phyloP scores from a whole-genome alignment of 2,113 vertebrate species.

The Pedionomus torquatus region DNA sequence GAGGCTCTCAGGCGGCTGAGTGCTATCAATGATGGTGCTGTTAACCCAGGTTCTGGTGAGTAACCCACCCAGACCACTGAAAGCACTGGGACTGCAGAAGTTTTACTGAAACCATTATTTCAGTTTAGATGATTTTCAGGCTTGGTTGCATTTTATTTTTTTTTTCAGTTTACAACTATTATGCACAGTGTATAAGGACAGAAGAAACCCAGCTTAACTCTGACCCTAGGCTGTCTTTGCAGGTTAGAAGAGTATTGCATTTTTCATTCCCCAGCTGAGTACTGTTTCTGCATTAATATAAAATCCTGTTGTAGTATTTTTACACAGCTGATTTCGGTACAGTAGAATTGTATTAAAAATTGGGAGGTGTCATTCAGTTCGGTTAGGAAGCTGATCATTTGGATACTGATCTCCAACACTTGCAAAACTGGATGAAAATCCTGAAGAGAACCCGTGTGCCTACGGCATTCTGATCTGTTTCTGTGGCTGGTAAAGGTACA shows the following conservation, averaged over 20 bases:
- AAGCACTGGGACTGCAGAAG: background rate
- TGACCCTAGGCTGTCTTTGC: background rate
- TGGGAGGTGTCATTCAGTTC: background rate
- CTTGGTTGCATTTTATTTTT: too few species aligned
- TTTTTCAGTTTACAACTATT: background rate
- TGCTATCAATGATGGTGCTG: background rate
- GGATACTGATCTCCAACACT: background rate
- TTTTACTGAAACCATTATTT: background rate
- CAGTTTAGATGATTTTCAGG: background rate
- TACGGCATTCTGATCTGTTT: background rate
- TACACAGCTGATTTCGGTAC: background rate
- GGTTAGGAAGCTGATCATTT: background rate
- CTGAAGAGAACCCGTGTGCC: background rate
- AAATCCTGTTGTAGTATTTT: background rate
- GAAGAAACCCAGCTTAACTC: background rate
- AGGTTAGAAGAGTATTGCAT: background rate
- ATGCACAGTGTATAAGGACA: background rate
- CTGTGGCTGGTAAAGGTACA: background rate
- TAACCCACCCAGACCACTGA: background rate
- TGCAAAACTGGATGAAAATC: background rate
- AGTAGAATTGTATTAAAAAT: background rate
- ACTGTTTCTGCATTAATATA: background rate
- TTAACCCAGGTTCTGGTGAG: background rate
- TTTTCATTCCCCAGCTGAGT: background rate
- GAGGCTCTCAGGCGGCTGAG: background rate